These are phyloP conservation scores for Aspidiotus rigidus DNA, from an alignment of 2,888 invertebrate genomes.

Conservation along the genomic window DNA sequence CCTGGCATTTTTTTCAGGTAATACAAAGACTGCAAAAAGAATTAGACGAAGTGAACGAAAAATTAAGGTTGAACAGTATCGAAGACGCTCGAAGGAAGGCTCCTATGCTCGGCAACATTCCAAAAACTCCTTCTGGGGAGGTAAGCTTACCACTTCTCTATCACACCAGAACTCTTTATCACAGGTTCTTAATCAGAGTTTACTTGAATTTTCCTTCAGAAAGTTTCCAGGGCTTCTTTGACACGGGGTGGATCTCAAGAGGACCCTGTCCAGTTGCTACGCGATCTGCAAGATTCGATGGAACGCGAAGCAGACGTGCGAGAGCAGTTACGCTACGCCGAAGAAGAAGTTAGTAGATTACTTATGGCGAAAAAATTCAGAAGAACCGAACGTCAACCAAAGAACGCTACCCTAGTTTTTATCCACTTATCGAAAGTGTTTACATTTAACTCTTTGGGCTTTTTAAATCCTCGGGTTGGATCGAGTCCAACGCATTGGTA, in stretches of 20 bases:
- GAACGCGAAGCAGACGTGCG: constrained; percentile 88
- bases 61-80: constrained; percentile 43
- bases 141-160: constrained; percentile 44
- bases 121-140: constrained; percentile 53
- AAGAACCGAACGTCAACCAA: background rate
- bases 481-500: constrained; percentile 1
- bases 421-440: constrained; percentile 5
- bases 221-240: constrained; percentile 62
- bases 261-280: constrained; percentile 67
- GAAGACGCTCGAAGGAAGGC: constrained; percentile 49
- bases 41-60: constrained; percentile 56
- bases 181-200: background rate
- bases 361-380: background rate
- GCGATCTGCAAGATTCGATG: constrained; percentile 81
- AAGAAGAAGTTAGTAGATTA: constrained; percentile 65
- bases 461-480: constrained; percentile 10
- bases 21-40: constrained; percentile 60
- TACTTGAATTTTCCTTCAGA: constrained; percentile 44
- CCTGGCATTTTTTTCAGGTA: constrained; percentile 37
- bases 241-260: constrained; percentile 71
- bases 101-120: constrained; percentile 50
- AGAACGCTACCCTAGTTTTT: background rate
- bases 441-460: constrained; percentile 16
- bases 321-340: constrained; percentile 84
- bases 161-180: background rate